phyloP scores from a whole-genome alignment of 53 echinoderm and acorn worm genomes.

The Arbacia lixula region DNA sequence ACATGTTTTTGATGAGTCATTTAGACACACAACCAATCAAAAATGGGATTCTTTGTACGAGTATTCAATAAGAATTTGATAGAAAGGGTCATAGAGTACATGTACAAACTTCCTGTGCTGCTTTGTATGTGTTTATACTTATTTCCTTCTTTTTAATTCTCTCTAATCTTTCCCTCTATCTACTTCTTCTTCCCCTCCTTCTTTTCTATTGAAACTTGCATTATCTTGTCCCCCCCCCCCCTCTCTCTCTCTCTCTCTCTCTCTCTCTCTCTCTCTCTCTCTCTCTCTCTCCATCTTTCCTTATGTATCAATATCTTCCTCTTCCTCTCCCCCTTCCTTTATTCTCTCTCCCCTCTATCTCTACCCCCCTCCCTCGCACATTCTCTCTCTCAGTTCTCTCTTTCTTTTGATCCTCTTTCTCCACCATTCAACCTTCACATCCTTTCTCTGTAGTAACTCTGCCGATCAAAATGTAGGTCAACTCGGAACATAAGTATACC shows the following conservation, averaged over 20 bases:
- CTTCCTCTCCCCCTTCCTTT: background rate
- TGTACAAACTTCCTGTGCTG: no score
- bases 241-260: background rate
- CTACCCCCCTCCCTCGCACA: background rate
- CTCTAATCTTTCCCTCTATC: no score
- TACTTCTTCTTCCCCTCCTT: background rate
- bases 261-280: background rate
- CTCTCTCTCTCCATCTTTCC: no score
- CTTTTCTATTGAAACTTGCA: background rate
- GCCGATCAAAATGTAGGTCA: background rate
- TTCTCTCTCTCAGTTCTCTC: background rate
- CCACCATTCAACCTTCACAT: background rate
- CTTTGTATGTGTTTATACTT: no score
- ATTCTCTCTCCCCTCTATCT: background rate
- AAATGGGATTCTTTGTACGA: no score
- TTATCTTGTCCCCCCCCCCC: background rate
- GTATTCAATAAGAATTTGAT: no score
- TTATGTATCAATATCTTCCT: no score
- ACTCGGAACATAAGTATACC: background rate
- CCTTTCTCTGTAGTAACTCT: background rate
- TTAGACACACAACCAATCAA: no score
- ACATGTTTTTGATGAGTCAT: no score
- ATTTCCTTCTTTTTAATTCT: no score
- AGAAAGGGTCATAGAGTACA: no score
- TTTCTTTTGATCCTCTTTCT: background rate